Evolutionary conservation across 2,113 vertebrate species (phyloP), one percentile per base, ranked within the genome.

Genomic region (Oreochromis niloticus): DNA sequence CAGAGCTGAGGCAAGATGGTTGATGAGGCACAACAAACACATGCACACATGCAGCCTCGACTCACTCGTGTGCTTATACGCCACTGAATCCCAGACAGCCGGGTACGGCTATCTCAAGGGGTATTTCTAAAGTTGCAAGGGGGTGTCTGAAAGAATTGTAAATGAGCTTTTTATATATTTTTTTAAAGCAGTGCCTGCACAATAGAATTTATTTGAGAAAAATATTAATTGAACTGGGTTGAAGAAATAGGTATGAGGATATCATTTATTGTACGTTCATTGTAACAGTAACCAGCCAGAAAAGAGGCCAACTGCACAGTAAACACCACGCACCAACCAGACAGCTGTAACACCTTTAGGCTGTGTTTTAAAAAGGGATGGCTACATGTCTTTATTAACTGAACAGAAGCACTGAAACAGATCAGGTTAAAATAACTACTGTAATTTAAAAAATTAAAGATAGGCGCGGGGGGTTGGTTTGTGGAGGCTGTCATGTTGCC

Each of bases 1-100:
- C 88, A 84, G 86, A 85, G 81, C 75, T 22, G 85, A 90, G 84
- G 73, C 90, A 93, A 87, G 87, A 94, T 94, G 91, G 86, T 88
- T 6, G 88, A 91, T 89, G 88, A 88, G 83, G 83, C 89, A 89
- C 84, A 90, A 90, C 89, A 93, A 86, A 89, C 87, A 90, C 85
- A 88, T 56, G 86, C 56, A 27, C 84, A 85, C 81, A 84, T 50
- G 75, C 30, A 75, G 85, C 81, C 39, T 36, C 5, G 4, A 68
- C n/a, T 80, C 73, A 48, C 54, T 90, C 84, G 71, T 56, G 46
- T 24, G 66, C 52, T 82, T 27, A 55, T 55, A 84, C 36, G 8
- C 46, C 24, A 87, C 68, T 34, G 56, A 81, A 41, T 83, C 63
- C 41, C 66, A 85, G 27, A 55, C 34, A 82, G 34, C 24, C 9